Conservation (phyloP, 2,797 vertebrate genomes). For the Sciurus carolinensis region DNA sequence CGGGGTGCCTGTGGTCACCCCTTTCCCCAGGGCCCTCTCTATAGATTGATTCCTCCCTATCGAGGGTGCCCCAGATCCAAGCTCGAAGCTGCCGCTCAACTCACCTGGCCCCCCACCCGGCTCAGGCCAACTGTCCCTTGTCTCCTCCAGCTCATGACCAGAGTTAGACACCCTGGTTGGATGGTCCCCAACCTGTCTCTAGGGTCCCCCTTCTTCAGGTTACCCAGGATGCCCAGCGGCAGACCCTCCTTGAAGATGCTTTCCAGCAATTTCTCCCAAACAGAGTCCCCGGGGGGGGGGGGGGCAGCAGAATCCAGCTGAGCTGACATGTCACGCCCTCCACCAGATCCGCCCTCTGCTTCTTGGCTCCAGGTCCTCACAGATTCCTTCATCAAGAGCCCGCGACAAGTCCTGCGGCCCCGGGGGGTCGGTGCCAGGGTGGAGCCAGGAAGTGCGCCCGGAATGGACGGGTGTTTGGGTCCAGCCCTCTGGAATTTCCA, state of each 20-base stretch:
- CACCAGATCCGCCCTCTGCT: not conserved
- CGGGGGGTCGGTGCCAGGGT: not conserved
- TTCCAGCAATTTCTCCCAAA: not conserved
- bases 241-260: not conserved
- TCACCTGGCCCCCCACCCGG: not conserved
- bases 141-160: slow-evolving; percentile 70
- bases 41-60: slow-evolving; percentile 71
- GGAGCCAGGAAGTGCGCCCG: slow-evolving; percentile 68
- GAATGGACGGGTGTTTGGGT: slow-evolving; percentile 32
- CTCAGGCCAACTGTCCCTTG: not conserved
- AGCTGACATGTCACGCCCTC: not conserved
- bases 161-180: not conserved
- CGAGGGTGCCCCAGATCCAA: slow-evolving; percentile 70
- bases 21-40: not conserved
- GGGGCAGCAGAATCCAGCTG: not conserved
- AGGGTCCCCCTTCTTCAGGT: not conserved
- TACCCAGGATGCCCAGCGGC: not conserved
- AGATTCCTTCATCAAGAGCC: not conserved
- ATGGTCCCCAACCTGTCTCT: not conserved
- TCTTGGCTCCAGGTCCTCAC: not conserved
- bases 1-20: not conserved
- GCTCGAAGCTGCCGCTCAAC: slow-evolving; percentile 73
- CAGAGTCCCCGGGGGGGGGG: not conserved
- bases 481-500: slow-evolving; percentile 75
- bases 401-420: not conserved